Base-by-base conservation (phyloP, 2,113 vertebrate genomes). In the Benitochromis conjunctus region DNA sequence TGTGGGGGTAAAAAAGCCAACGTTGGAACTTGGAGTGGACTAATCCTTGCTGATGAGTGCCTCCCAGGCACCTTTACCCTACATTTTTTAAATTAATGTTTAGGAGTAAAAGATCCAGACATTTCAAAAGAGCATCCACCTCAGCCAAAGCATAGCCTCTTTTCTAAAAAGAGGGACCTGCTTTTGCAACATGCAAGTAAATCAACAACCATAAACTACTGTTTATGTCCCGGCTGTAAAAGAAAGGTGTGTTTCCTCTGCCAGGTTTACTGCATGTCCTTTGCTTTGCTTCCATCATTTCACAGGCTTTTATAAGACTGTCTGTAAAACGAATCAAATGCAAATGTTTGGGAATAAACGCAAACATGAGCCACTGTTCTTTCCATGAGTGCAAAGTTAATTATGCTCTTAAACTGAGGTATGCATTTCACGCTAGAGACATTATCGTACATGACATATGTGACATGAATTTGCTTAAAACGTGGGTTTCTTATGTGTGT, bases 151-250 rank as follows among this genome's bases (percentile, higher is more conserved):
- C 80, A 66, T 81, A 83, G 86, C 57, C 62, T 92, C 29, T 81
- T 88, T 88, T 76, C 29, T 64, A 71, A 48, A 74, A 89, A 90
- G 55, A 41, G 36, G 54, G 58, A 24, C 36, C 71, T 43, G 31
- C 89, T 96, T 95, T 93, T 93, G 92, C 93, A 96, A 95, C 41
- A 80, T 71, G 90, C 91, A 90, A 94, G 87, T 93, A 94, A 94
- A 94, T 88, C 80, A 74, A 36, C 57, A 83, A 85, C 91, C 93
- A 95, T 96, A 96, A 97, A 96, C 96, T 96, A 96, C 95, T 96
- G 96, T 96, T 96, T 95, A 96, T 95, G 88, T 86, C 79, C 62
- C 31, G 14, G 93, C 91, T 85, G 88, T 96, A 96, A 96, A 96
- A 94, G 79, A 48, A 91, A 96, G 96, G 96, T 95, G 95, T 94